Base-by-base conservation (phyloP, 2,113 vertebrate species). In the Phoxinus phoxinus region DNA sequence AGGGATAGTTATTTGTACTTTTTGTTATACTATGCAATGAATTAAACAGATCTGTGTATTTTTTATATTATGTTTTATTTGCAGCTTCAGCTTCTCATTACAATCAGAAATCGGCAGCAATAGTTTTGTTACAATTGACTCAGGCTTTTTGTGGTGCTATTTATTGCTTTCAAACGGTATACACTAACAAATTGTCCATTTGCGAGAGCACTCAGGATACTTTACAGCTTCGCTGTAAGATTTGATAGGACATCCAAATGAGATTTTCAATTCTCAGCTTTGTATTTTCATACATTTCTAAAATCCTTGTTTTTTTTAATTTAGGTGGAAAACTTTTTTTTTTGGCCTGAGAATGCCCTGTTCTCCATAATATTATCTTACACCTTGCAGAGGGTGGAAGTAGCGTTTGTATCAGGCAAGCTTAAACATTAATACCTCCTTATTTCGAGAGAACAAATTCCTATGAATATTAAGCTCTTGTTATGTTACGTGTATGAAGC, bases 11-110 rank as follows among this genome's bases (percentile, higher is more conserved):
- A 82, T 79, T 58, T 87, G 89, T 79, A 73, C 44, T 81, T 93
- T 94, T 94, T 93, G 84, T 87, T 96, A 95, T 96, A 95, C 96
- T 97, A 97, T 99, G 96, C 97, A 97, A 97, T 95, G 87, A 86
- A 84, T 78, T 90, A 48, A 84, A 82, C 93, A 90, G 90, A 88
- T 76, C 91, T 94, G 93, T 93, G 17, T 81, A 78, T 58, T 77
- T 86, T 94, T 93, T 1, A 37, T 71, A 94, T 92, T 93, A 92
- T 92, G 90, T 92, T 92, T 93, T 90, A 94, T 87, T 79, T 51
- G 93, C 94, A 94, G 93, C 92, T 94, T 96, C 94, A 96, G 93
- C 93, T 94, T 96, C 94, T 96, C 48, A 11, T 37, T 82, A 77
- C 81, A 81, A 80, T 92, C 80, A 83, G 93, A 97, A 95, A 93